A percentile compares a stretch with the other conserved stretches of the same genome.
Evolutionary conservation across 2,797 vertebrate species (phyloP).

Genomic region (Poliocrania exsul): DNA sequence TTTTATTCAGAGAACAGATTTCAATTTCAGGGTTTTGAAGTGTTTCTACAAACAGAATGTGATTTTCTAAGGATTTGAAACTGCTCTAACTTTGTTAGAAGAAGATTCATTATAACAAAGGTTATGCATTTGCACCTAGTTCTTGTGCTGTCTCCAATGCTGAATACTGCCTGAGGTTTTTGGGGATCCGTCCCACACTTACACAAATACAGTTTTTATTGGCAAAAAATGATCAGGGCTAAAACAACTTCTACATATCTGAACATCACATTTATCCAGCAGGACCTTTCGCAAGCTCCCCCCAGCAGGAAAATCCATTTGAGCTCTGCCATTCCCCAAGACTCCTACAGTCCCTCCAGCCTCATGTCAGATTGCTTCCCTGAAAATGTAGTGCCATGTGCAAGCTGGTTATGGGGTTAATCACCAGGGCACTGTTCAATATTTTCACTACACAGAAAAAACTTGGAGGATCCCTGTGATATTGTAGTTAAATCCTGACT

Average conservation of each 20-base stretch:
- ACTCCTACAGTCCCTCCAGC: background rate
- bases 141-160: background rate
- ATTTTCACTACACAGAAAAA: background rate
- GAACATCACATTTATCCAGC: background rate
- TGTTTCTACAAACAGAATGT: background rate
- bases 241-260: background rate
- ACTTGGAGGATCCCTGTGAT: background rate
- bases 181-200: background rate
- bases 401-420: fast-evolving
- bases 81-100: background rate
- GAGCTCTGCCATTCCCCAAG: background rate
- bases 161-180: background rate
- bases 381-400: fast-evolving
- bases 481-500: background rate
- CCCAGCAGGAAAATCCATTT: background rate
- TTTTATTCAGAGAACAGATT: background rate
- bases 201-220: background rate
- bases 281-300: background rate
- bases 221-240: background rate
- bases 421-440: background rate
- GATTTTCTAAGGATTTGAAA: background rate
- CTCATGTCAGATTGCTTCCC: fast-evolving
- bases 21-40: background rate
- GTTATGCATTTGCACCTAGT: background rate
- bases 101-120: background rate